phyloP scores from a whole-genome alignment of 2,888 invertebrate genomes.

The Tipula unca region DNA sequence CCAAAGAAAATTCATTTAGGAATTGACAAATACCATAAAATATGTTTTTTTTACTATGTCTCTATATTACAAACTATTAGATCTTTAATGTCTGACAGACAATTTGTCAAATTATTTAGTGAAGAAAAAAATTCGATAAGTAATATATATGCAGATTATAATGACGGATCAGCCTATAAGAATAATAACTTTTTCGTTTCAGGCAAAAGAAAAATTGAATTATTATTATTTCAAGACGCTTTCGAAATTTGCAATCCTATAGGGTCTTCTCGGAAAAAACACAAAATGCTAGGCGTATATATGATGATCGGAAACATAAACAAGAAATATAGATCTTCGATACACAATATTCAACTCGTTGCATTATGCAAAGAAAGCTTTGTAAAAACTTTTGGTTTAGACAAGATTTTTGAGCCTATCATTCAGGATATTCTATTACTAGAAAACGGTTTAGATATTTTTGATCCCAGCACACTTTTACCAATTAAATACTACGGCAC shows the following conservation, averaged over 20 bases:
- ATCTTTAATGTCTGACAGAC: background rate
- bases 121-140: background rate
- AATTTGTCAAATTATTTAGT: background rate
- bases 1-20: too few relatives aligned
- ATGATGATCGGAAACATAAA: background rate
- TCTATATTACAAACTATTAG: background rate
- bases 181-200: too few relatives aligned
- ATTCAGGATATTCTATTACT: too few relatives aligned
- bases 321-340: background rate
- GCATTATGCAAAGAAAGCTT: too few relatives aligned
- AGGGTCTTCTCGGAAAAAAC: conserved; percentile 8
- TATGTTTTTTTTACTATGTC: too few relatives aligned
- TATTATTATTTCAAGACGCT: background rate
- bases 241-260: conserved; percentile 8
- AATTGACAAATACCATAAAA: too few relatives aligned
- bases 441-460: too few relatives aligned
- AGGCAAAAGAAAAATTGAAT: background rate
- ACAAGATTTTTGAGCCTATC: too few relatives aligned
- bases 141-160: background rate
- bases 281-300: background rate
- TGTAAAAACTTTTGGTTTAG: too few relatives aligned
- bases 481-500: too few relatives aligned
- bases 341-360: background rate
- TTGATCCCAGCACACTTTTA: too few relatives aligned
- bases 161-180: background rate